These are phyloP conservation scores for Spodoptera littoralis DNA, from an alignment of 2,888 invertebrate species.

Conservation along the genomic window DNA sequence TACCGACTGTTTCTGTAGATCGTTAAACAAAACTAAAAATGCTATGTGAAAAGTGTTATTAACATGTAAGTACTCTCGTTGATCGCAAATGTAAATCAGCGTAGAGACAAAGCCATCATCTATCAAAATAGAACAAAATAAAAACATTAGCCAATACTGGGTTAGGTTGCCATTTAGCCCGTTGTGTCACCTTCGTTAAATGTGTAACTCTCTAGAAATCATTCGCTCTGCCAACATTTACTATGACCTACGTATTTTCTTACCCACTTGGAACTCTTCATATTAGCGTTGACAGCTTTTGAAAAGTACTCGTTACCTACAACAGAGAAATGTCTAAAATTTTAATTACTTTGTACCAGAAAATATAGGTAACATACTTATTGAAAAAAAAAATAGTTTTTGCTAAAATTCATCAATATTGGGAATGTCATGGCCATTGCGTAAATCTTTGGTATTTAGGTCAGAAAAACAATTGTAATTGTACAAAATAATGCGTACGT, in stretches of 20 bases:
- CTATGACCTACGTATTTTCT: conserved; percentile 21
- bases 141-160: conserved; percentile 24
- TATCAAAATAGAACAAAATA: conserved; percentile 8
- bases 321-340: conserved; percentile 8
- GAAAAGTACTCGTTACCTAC: conserved; percentile 27
- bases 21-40: too few species aligned
- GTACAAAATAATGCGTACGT: background rate
- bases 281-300: conserved; percentile 34
- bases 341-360: conserved; percentile 35
- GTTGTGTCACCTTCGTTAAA: conserved; percentile 38
- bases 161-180: conserved; percentile 12
- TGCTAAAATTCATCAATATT: conserved; percentile 1
- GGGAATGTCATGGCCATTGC: conserved; percentile 46
- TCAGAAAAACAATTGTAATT: conserved; percentile 1
- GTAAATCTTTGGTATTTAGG: background rate
- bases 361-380: conserved; percentile 40
- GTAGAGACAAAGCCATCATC: conserved; percentile 10
- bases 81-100: background rate
- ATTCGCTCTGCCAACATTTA: conserved; percentile 39
- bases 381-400: conserved; percentile 8
- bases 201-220: conserved; percentile 6
- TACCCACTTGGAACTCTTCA: conserved; percentile 25
- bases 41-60: too few species aligned
- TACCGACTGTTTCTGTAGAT: too few species aligned
- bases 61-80: background rate